Evolutionary conservation across 2,888 invertebrate genomes (phyloP), one percentile per base, ranked within the genome.

Genomic region (Thymelicus sylvestris): DNA sequence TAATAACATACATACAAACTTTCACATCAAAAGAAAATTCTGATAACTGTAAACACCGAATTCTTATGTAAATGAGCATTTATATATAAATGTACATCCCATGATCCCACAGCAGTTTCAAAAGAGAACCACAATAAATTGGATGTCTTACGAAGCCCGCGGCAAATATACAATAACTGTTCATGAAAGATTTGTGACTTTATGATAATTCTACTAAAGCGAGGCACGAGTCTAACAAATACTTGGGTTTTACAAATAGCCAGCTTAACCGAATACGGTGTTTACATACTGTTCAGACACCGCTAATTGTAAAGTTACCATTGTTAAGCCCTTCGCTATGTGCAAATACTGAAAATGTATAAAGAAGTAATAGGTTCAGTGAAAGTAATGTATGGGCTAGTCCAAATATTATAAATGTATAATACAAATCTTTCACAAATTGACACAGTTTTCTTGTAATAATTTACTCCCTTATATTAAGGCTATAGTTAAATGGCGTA

Each of bases 161-260:
- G 70, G 65, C 60, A 70, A 70, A 65, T 44, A 61, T 67, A 65
- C 65, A 66, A 70, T 70, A 65, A 65, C 65, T 65, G 70, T 70
- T 65, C 69, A 50, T 59, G 69, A 65, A 65, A 65, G 70, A 70
- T 65, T 70, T 70, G 60, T 70, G 65, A 61, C 64, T 60, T 65
- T 70, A 70, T 70, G 69, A 65, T 70, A 70, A 69, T 63, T 64
- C 57, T 47, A 60, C 64, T 39, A 59, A 50, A 64, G 63, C 52
- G 69, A 59, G 31, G 48, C 69, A 65, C 69, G 64, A 65, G 64
- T 64, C 57, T 57, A 69, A 63, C 66, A 60, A 60, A 60, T 57
- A 41, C 38, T 31, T 59, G 59, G 59, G 50, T 69, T 19, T 64
- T 69, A 38, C 38, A 69, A 69, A 69, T 64, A 57, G 68, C 38